phyloP scores from a whole-genome alignment of 1,140 invertebrate genomes.

The Camponotus floridanus region DNA sequence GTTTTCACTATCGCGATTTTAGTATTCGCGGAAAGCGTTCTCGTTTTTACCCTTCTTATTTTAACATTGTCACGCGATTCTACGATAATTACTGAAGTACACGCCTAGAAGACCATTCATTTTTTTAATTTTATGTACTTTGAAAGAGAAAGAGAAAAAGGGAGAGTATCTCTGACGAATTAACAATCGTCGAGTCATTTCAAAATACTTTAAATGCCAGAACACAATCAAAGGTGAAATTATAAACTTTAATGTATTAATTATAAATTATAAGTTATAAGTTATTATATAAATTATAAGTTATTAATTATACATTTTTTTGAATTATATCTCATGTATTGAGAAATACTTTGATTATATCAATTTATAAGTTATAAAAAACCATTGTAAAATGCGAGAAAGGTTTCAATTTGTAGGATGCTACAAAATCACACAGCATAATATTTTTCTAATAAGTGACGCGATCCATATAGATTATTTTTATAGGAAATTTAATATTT shows the following conservation, averaged over 20 bases:
- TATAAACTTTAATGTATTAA: constrained; percentile 4
- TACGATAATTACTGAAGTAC: constrained; percentile 20
- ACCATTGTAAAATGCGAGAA: background rate
- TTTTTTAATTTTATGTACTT: background rate
- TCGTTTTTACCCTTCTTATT: constrained; percentile 25
- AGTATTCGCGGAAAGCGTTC: constrained; percentile 36
- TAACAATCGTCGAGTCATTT: background rate
- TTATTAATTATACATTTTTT: too few relatives aligned
- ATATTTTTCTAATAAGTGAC: background rate
- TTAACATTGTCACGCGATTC: constrained; percentile 32
- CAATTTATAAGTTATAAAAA: background rate
- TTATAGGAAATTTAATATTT: constrained; percentile 14
- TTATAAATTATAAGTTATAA: too few relatives aligned
- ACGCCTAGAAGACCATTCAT: background rate
- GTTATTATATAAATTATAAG: too few relatives aligned
- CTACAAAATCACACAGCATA: background rate
- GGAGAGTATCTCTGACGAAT: background rate
- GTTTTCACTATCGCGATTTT: constrained; percentile 32
- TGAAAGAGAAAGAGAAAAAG: too few relatives aligned
- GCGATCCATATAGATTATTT: background rate
- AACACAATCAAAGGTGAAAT: background rate
- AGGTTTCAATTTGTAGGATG: background rate
- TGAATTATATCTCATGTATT: background rate
- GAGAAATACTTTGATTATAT: background rate
- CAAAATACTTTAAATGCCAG: background rate